A percentile compares a stretch with the other conserved stretches of the same genome.
Conservation (phyloP, 2,888 invertebrate species). For the Ophion slaviceki region DNA sequence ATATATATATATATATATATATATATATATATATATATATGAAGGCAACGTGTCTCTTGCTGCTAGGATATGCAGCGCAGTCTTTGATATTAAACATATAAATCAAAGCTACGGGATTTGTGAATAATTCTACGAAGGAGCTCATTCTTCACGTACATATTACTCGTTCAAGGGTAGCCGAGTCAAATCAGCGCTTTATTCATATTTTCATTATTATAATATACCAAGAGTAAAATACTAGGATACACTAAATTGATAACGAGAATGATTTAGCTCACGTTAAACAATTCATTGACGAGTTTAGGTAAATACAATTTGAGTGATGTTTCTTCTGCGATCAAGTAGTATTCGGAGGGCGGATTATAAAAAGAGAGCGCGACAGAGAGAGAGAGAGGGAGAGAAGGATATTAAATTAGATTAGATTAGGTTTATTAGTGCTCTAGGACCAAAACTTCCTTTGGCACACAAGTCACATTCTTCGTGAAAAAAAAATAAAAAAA, state of each 20-base stretch:
- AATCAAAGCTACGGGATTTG: slow-evolving; percentile 5
- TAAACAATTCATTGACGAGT: not conserved
- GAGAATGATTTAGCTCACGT: not conserved
- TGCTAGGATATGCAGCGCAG: not conserved
- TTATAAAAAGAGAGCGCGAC: too few relatives aligned
- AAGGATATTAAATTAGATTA: too few relatives aligned
- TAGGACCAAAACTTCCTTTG: too few relatives aligned
- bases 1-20: not conserved
- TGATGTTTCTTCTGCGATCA: too few relatives aligned
- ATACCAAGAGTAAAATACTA: not conserved
- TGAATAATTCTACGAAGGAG: not conserved
- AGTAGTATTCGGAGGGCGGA: too few relatives aligned
- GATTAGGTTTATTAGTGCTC: too few relatives aligned
- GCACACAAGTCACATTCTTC: too few relatives aligned
- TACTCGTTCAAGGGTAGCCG: not conserved
- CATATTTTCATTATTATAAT: not conserved
- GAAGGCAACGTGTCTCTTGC: not conserved
- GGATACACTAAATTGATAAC: not conserved
- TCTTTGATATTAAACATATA: not conserved
- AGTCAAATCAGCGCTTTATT: not conserved
- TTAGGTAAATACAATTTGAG: too few relatives aligned
- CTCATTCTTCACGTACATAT: not conserved
- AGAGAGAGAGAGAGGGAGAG: too few relatives aligned
- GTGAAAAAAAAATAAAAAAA: too few relatives aligned
- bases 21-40: not conserved